Percentiles rank a stretch among this genome's conserved stretches.
These are phyloP conservation scores for Clarias gariepinus DNA, from an alignment of 2,113 vertebrate genomes.

Conservation along the genomic window DNA sequence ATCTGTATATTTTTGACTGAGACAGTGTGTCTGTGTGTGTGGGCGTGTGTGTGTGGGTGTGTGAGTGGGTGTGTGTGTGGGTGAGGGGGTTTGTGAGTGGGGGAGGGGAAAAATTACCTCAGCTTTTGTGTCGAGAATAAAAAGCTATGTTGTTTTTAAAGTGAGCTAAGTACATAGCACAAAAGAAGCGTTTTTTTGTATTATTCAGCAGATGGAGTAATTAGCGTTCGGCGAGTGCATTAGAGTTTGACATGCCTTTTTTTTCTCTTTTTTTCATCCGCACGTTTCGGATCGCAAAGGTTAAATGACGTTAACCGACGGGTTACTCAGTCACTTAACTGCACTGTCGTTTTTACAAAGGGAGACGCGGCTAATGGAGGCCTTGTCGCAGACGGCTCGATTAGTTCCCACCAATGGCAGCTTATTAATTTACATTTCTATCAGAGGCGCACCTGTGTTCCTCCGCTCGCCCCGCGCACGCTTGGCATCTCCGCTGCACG, in stretches of 20 bases:
- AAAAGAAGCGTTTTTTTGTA: background rate
- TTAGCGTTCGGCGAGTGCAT: conserved; percentile 6
- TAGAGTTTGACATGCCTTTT: conserved; percentile 26
- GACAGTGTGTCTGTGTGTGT: background rate
- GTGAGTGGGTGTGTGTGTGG: background rate
- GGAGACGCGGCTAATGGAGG: conserved; percentile 23
- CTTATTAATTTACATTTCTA: conserved; percentile 53
- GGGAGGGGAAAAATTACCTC: background rate
- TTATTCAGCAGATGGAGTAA: conserved; percentile 14
- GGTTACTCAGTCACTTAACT: conserved; percentile 32
- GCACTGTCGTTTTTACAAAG: conserved; percentile 3
- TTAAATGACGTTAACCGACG: conserved; percentile 33
- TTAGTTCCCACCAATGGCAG: conserved; percentile 40
- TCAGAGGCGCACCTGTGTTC: conserved; percentile 44
- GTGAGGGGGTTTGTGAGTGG: accelerated
- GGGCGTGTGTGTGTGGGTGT: background rate
- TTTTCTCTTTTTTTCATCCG: no score
- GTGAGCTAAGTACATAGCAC: conserved; percentile 13
- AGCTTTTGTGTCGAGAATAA: conserved; percentile 2
- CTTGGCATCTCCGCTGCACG: conserved; percentile 67
- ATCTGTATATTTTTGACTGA: background rate
- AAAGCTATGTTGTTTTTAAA: conserved; percentile 13
- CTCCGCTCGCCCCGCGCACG: background rate
- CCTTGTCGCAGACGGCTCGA: conserved; percentile 34
- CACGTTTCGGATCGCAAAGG: conserved; percentile 20